Conservation (phyloP, 2,113 vertebrate genomes). For the Lophura nycthemera region DNA sequence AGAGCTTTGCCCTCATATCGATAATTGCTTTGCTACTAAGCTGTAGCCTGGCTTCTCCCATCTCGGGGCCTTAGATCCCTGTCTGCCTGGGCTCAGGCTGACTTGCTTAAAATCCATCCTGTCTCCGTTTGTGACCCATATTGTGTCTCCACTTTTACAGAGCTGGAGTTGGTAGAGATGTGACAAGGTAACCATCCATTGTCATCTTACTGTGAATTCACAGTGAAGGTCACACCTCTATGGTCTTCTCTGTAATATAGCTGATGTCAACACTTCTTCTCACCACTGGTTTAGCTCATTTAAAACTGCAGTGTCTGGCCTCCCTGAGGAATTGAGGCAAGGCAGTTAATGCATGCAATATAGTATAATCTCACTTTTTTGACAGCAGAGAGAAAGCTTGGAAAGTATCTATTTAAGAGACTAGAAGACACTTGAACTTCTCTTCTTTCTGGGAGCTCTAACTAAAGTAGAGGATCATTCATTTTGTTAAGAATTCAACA, state of each 20-base stretch:
- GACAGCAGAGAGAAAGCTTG: neutral
- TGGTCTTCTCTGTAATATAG: neutral
- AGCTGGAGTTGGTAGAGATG: neutral
- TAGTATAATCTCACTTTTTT: neutral
- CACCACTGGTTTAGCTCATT: neutral
- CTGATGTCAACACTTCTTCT: neutral
- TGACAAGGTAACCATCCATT: neutral
- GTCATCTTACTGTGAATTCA: neutral
- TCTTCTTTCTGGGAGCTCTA: neutral
- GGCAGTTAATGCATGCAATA: neutral
- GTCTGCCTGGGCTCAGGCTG: neutral
- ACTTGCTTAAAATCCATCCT: neutral
- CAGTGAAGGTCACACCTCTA: neutral
- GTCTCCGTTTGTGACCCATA: neutral
- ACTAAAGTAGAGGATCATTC: neutral
- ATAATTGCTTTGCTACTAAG: neutral
- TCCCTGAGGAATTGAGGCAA: neutral
- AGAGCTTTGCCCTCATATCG: neutral
- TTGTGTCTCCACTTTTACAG: neutral
- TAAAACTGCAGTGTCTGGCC: neutral
- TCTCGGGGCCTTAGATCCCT: neutral
- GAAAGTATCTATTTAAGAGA: neutral
- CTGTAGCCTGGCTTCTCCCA: neutral
- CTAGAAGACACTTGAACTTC: neutral
- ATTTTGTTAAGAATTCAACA: neutral